Conservation (phyloP, 2,113 vertebrate genomes). For the Albula glossodonta region DNA sequence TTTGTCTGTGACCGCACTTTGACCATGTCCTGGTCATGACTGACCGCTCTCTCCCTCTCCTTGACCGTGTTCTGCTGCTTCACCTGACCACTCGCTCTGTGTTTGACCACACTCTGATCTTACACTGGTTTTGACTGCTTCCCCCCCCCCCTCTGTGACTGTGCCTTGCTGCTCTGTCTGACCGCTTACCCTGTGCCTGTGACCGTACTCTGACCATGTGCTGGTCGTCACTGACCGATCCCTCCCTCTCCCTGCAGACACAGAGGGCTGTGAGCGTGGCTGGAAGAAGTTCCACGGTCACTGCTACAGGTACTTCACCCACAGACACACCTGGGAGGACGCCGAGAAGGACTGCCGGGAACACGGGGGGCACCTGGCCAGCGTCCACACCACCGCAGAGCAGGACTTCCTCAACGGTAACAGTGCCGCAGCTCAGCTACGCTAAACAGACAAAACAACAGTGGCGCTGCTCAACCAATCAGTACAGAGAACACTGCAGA, state of each 20-base stretch:
- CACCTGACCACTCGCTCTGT: too few species aligned
- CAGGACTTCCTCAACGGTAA: conserved; percentile 87
- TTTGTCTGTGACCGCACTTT: too few species aligned
- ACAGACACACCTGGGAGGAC: conserved; percentile 91
- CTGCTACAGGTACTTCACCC: conserved; percentile 89
- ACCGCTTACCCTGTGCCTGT: not conserved
- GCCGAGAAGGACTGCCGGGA: conserved; percentile 91
- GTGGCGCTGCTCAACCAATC: not conserved
- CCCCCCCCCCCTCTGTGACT: too few species aligned
- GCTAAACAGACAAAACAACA: not conserved
- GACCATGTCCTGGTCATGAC: too few species aligned
- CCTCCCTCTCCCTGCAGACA: conserved; percentile 69
- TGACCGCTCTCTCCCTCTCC: not conserved
- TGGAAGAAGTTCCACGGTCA: conserved; percentile 98
- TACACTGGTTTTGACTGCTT: too few species aligned
- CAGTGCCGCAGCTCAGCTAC: not conserved
- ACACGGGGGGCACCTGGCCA: conserved; percentile 86
- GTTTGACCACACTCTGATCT: too few species aligned
- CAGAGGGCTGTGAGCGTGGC: conserved; percentile 87
- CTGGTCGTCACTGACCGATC: too few species aligned
- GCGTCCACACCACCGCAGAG: conserved; percentile 80
- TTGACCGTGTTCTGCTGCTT: too few species aligned
- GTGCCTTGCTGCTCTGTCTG: too few species aligned
- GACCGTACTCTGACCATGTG: not conserved
- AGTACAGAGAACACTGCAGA: not conserved